phyloP scores from a whole-genome alignment of 2,888 invertebrate genomes.

The Hypomecis atomaria region DNA sequence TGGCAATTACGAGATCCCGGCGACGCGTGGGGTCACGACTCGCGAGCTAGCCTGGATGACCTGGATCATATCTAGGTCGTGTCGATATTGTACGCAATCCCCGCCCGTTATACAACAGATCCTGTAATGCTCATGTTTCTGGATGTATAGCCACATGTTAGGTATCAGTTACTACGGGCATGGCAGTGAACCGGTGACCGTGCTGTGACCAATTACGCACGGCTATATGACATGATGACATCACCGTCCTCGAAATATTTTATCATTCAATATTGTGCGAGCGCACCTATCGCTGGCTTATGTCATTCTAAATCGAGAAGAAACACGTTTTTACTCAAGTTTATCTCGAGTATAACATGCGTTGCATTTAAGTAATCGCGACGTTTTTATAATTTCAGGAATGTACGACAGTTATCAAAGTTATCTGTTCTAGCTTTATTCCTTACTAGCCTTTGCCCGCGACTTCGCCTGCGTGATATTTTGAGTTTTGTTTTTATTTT shows the following conservation, averaged over 20 bases:
- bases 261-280: constrained; percentile 35
- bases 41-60: constrained; percentile 32
- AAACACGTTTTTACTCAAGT: constrained; percentile 25
- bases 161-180: neutral
- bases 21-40: constrained; percentile 36
- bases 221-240: constrained; percentile 37
- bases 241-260: constrained; percentile 39
- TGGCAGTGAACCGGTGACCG: constrained; percentile 40
- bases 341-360: neutral
- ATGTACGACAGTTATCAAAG: too few species aligned
- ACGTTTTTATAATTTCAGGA: neutral
- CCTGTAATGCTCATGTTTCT: constrained; percentile 21
- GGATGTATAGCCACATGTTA: constrained; percentile 7
- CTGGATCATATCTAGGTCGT: constrained; percentile 52
- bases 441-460: too few species aligned
- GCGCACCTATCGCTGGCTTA: constrained; percentile 26
- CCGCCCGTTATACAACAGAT: constrained; percentile 24
- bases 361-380: neutral
- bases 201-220: constrained; percentile 37
- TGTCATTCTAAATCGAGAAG: constrained; percentile 20
- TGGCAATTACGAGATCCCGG: constrained; percentile 34
- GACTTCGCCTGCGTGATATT: too few species aligned
- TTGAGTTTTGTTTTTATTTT: too few species aligned
- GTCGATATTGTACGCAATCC: constrained; percentile 51
- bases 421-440: too few species aligned